phyloP scores from a whole-genome alignment of 2,113 vertebrate genomes.

The Amazona vittata region DNA sequence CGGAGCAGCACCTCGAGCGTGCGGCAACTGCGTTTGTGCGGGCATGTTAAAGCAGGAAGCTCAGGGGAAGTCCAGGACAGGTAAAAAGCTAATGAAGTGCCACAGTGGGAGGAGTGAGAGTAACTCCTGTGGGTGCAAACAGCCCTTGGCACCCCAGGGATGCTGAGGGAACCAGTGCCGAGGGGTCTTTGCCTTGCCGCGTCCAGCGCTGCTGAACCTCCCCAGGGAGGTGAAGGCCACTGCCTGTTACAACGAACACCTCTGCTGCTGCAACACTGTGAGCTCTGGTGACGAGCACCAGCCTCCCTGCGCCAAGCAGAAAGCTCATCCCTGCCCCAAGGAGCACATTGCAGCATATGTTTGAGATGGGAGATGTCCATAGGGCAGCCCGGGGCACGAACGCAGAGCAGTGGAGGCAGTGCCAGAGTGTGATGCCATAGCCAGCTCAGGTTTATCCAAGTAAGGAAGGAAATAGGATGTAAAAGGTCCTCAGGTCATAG shows the following conservation, averaged over 20 bases:
- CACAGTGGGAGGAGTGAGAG: background rate
- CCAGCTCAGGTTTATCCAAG: background rate
- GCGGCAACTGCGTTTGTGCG: accelerated
- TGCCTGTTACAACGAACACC: background rate
- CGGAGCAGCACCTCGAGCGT: accelerated
- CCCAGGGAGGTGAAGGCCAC: background rate
- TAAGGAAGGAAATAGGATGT: background rate
- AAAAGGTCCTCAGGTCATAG: background rate
- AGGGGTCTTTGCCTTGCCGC: background rate
- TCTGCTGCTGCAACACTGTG: background rate
- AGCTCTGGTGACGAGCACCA: accelerated
- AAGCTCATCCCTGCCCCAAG: background rate
- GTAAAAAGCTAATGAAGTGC: background rate
- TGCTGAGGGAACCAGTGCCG: background rate
- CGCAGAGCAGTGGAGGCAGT: accelerated
- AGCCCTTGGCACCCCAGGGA: background rate
- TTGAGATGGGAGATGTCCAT: accelerated
- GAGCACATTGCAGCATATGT: accelerated
- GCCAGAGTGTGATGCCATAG: accelerated
- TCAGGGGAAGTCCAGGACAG: background rate
- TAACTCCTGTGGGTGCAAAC: accelerated
- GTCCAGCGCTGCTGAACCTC: background rate
- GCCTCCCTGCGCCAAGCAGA: accelerated
- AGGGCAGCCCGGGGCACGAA: accelerated
- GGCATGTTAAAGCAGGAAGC: background rate